Conservation (phyloP, 2,888 invertebrate genomes). For the Gisinianus flammeolus region DNA sequence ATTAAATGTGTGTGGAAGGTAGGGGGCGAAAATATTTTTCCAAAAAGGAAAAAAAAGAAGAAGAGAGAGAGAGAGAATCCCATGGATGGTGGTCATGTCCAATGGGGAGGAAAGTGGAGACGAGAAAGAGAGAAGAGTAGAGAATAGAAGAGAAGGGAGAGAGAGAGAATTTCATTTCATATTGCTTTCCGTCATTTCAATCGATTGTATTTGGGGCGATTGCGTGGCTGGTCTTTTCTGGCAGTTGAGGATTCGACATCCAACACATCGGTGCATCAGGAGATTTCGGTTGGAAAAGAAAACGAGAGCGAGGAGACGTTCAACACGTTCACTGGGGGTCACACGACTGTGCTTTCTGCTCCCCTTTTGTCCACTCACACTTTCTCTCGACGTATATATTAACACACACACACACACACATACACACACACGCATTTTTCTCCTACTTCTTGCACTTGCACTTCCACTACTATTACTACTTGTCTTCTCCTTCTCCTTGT, state of each 20-base stretch:
- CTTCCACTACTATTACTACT: not conserved
- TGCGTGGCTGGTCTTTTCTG: conserved; percentile 57
- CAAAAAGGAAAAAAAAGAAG: conserved; percentile 43
- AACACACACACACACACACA: not conserved
- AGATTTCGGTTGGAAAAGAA: conserved; percentile 36
- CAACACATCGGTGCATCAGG: conserved; percentile 42
- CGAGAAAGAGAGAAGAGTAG: conserved; percentile 42
- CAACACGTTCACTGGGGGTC: conserved; percentile 36
- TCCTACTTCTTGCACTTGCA: not conserved
- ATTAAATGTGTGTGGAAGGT: conserved; percentile 9
- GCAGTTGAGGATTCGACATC: conserved; percentile 45
- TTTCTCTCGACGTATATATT: not conserved
- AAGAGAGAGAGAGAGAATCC: conserved; percentile 33
- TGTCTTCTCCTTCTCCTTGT: not conserved
- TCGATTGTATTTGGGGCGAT: conserved; percentile 59
- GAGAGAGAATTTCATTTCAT: conserved; percentile 51
- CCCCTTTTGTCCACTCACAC: conserved; percentile 25
- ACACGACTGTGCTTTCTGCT: conserved; percentile 20
- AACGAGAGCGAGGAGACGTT: conserved; percentile 37
- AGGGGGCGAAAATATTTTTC: conserved; percentile 49
- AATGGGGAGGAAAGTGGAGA: conserved; percentile 57
- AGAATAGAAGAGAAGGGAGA: too few species aligned
- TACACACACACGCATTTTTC: conserved; percentile 3
- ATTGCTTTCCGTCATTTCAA: conserved; percentile 59
- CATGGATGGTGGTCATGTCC: conserved; percentile 49